Percentiles rank a stretch among this genome's conserved stretches.
Evolutionary conservation across 2,888 invertebrate genomes (phyloP).

Genomic region (Dendrolimus pini): DNA sequence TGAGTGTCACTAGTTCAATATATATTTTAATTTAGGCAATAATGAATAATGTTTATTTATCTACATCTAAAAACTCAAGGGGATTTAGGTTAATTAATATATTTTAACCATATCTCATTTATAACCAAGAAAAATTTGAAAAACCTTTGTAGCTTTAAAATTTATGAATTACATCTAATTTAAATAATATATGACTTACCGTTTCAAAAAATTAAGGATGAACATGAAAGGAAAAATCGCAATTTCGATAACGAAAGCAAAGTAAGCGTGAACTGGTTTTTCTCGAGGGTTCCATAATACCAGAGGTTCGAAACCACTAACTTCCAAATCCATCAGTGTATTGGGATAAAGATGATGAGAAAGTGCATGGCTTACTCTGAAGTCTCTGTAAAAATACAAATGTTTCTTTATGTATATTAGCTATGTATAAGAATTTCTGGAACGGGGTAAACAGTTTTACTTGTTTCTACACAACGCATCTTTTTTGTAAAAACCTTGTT

Average conservation of each 20-base stretch:
- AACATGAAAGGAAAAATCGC: constrained; percentile 51
- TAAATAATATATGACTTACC: constrained; percentile 36
- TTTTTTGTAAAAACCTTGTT: no score
- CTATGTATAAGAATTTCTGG: no score
- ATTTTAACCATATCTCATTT: no score
- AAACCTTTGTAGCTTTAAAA: no score
- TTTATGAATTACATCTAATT: not conserved
- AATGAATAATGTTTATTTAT: no score
- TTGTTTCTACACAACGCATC: no score
- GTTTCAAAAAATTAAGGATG: constrained; percentile 45
- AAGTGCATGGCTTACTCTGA: constrained; percentile 85
- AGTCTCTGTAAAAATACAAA: constrained; percentile 70
- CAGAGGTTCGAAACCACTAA: constrained; percentile 82
- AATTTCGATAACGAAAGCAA: constrained; percentile 66
- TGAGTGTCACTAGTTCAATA: no score
- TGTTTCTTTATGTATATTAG: not conserved
- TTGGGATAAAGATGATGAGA: constrained; percentile 90
- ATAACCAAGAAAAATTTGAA: no score
- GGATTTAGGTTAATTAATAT: no score
- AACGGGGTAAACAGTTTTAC: no score
- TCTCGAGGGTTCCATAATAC: constrained; percentile 80
- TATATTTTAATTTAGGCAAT: no score
- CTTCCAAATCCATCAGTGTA: constrained; percentile 84
- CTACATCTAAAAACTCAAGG: no score
- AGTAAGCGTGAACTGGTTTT: constrained; percentile 54